A percentile compares a stretch with the other conserved stretches of the same genome.
Evolutionary conservation across 2,797 vertebrate genomes (phyloP).

Genomic region (Pipistrellus kuhlii): DNA sequence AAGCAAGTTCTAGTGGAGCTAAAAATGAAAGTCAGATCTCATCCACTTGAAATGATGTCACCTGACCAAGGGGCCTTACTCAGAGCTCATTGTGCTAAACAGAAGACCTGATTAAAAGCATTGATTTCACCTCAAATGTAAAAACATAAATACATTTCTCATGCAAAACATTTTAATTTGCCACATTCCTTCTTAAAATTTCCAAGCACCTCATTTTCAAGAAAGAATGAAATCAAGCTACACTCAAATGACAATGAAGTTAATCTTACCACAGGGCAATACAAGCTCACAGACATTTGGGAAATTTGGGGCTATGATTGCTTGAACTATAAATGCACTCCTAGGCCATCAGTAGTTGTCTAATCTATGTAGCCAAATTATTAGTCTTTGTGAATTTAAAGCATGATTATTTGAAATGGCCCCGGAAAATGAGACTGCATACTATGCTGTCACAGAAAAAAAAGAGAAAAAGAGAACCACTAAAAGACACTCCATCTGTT

Average conservation of each 20-base stretch:
- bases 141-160: neutral
- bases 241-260: neutral
- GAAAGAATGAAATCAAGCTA: neutral
- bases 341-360: neutral
- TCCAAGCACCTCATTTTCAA: neutral
- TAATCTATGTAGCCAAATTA: slow-evolving; percentile 14
- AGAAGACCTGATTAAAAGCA: neutral
- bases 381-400: slow-evolving; percentile 61
- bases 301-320: neutral
- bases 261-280: neutral
- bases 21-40: slow-evolving; percentile 62
- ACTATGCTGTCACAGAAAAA: neutral
- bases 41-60: slow-evolving; percentile 60
- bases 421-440: slow-evolving; percentile 15
- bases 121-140: neutral
- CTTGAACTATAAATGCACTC: neutral
- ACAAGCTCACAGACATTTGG: neutral
- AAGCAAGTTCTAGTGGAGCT: slow-evolving; percentile 37
- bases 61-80: neutral
- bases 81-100: slow-evolving; percentile 49
- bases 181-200: slow-evolving; percentile 24
- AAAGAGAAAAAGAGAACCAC: neutral
- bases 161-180: neutral
- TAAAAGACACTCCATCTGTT: slow-evolving; percentile 36
- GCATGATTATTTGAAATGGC: slow-evolving; percentile 43